Conservation (phyloP, 2,797 vertebrate species). For the Hybognathus amarus region DNA sequence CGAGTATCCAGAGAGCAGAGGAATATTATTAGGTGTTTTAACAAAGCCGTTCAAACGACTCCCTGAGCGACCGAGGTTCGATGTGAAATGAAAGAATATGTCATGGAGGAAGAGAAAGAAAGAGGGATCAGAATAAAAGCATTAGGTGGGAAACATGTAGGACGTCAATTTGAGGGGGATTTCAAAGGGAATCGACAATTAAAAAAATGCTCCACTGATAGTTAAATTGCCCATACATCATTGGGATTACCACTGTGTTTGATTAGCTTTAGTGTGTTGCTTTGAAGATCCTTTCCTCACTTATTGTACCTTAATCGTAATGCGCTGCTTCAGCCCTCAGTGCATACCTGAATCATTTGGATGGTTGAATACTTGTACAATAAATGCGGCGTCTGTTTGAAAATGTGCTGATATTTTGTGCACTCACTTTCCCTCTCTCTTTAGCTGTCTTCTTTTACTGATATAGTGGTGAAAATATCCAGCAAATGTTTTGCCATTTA, state of each 20-base stretch:
- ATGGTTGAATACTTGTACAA: slow-evolving; percentile 38
- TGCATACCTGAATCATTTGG: slow-evolving; percentile 24
- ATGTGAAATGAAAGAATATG: slow-evolving; percentile 56
- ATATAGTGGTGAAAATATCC: slow-evolving; percentile 58
- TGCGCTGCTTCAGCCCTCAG: background rate
- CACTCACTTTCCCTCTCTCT: background rate
- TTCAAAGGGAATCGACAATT: slow-evolving; percentile 65
- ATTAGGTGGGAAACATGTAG: slow-evolving; percentile 53
- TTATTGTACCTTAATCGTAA: slow-evolving; percentile 47
- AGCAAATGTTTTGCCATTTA: slow-evolving; percentile 61
- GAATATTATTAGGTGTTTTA: slow-evolving; percentile 56
- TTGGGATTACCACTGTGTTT: slow-evolving; percentile 56
- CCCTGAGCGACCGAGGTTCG: slow-evolving; percentile 51
- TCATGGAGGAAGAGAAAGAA: slow-evolving; percentile 41
- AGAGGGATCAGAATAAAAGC: slow-evolving; percentile 48
- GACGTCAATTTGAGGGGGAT: slow-evolving; percentile 56
- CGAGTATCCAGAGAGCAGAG: slow-evolving; percentile 43
- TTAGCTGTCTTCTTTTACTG: slow-evolving; percentile 52
- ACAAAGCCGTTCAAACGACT: slow-evolving; percentile 57
- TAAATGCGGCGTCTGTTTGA: slow-evolving; percentile 19
- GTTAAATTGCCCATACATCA: slow-evolving; percentile 57
- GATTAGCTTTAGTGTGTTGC: slow-evolving; percentile 53
- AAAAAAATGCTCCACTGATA: slow-evolving; percentile 57
- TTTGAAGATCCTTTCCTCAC: slow-evolving; percentile 59
- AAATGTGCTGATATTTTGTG: slow-evolving; percentile 42